These are phyloP conservation scores for Ichneumon xanthorius DNA, from an alignment of 2,888 invertebrate genomes.

Conservation along the genomic window DNA sequence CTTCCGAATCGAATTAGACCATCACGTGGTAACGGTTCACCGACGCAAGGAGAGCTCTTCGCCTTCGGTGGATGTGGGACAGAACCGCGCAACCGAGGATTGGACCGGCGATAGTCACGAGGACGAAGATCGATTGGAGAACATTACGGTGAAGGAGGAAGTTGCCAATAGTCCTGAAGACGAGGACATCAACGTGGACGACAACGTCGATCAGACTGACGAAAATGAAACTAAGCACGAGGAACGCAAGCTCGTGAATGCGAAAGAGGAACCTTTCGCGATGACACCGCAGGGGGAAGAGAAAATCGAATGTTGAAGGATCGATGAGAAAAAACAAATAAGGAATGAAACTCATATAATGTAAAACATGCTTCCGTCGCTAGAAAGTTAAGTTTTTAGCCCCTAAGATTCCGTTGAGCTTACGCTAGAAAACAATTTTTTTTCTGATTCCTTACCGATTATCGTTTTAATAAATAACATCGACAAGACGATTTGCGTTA, in stretches of 20 bases:
- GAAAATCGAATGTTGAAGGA: conserved; percentile 35
- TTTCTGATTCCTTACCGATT: not conserved
- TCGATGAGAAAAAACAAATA: not conserved
- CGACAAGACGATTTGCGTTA: not conserved
- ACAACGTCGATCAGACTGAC: conserved; percentile 61
- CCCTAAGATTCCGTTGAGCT: conserved; percentile 12
- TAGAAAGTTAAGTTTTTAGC: not conserved
- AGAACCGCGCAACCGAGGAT: conserved; percentile 6
- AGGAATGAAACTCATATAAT: conserved; percentile 1
- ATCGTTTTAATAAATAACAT: not conserved
- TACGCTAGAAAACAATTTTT: not conserved
- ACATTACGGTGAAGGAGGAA: conserved; percentile 77
- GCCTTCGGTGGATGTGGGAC: conserved; percentile 40
- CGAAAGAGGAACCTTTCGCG: conserved; percentile 49
- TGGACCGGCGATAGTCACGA: conserved; percentile 26
- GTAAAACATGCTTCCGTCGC: conserved; percentile 10
- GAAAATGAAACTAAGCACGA: conserved; percentile 30
- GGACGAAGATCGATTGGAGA: conserved; percentile 48
- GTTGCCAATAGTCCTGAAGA: conserved; percentile 66
- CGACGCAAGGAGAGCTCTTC: conserved; percentile 64
- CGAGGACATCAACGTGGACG: conserved; percentile 74
- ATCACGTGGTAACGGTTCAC: conserved; percentile 87
- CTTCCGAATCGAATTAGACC: conserved; percentile 96
- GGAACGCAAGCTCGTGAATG: not conserved
- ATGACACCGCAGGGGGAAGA: conserved; percentile 8